Conservation (phyloP, 2,113 vertebrate species). For the Amazona guildingii region DNA sequence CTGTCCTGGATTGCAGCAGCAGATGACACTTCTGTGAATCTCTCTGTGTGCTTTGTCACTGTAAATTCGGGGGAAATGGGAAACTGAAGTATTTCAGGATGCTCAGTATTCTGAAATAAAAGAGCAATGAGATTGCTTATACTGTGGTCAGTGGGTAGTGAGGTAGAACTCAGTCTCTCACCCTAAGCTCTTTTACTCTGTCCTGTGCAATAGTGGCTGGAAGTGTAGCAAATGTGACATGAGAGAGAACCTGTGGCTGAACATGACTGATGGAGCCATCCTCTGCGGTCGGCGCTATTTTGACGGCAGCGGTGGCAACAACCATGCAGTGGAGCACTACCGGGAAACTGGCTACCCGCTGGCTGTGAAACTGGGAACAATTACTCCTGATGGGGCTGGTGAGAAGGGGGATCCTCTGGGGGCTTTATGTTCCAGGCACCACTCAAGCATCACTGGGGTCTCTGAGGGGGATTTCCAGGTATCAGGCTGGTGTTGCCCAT, state of each 20-base stretch:
- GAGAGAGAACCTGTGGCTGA: slow-evolving; percentile 97
- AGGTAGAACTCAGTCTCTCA: background rate
- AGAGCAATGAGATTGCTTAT: background rate
- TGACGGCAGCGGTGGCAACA: slow-evolving; percentile 95
- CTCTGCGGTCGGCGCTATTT: slow-evolving; percentile 96
- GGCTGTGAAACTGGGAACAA: slow-evolving; percentile 97
- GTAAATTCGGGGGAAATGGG: background rate
- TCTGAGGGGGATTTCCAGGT: background rate
- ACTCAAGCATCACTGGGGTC: background rate
- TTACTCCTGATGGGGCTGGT: slow-evolving; percentile 97
- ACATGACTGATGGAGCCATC: slow-evolving; percentile 94
- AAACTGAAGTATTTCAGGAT: background rate
- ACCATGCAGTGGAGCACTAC: slow-evolving; percentile 92
- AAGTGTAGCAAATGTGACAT: slow-evolving; percentile 94
- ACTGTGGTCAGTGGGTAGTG: background rate
- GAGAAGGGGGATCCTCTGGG: background rate
- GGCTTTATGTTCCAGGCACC: background rate
- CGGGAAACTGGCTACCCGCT: slow-evolving; percentile 90
- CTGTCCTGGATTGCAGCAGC: background rate
- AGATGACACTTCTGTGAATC: background rate
- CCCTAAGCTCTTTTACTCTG: background rate
- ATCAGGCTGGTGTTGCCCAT: background rate
- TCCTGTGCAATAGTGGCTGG: slow-evolving; percentile 83
- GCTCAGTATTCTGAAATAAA: background rate
- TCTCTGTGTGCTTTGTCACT: background rate